Evolutionary conservation across 2,113 vertebrate species (phyloP).

Genomic region (Bujurquina vittata): DNA sequence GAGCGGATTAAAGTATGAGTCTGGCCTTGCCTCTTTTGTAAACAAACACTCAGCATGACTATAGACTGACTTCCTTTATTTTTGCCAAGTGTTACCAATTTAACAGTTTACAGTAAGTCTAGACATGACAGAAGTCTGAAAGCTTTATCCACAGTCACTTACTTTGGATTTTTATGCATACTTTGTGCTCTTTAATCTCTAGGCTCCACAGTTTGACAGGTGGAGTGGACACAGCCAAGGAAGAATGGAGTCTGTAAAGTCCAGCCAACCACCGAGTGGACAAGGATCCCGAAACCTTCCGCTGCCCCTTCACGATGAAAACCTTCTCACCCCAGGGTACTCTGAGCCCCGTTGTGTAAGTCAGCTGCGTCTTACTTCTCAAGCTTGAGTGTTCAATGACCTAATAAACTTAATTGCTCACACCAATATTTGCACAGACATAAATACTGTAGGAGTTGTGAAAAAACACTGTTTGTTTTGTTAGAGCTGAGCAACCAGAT

Average conservation of each 20-base stretch:
- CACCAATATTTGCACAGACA: slow-evolving; percentile 8
- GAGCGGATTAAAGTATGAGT: neutral
- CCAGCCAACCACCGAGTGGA: slow-evolving; percentile 48
- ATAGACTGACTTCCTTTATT: neutral
- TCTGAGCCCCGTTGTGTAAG: slow-evolving; percentile 87
- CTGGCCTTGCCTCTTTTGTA: slow-evolving; percentile 5
- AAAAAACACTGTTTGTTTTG: slow-evolving; percentile 55
- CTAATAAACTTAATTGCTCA: neutral
- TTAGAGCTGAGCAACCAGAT: slow-evolving; percentile 42
- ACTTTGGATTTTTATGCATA: neutral
- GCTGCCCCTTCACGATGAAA: slow-evolving; percentile 66
- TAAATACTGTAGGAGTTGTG: slow-evolving; percentile 1
- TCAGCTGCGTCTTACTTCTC: neutral
- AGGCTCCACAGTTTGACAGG: slow-evolving; percentile 75
- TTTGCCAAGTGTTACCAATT: neutral
- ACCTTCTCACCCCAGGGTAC: slow-evolving; percentile 79
- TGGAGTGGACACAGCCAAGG: slow-evolving; percentile 74
- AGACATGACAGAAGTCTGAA: neutral
- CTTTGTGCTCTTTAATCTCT: slow-evolving; percentile 1
- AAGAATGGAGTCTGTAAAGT: slow-evolving; percentile 40
- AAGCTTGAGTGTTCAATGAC: neutral
- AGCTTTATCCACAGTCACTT: neutral
- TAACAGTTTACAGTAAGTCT: neutral
- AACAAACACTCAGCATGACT: neutral
- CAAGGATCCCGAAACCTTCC: slow-evolving; percentile 71